phyloP scores from a whole-genome alignment of 2,113 vertebrate species.

The Lagopus leucura region DNA sequence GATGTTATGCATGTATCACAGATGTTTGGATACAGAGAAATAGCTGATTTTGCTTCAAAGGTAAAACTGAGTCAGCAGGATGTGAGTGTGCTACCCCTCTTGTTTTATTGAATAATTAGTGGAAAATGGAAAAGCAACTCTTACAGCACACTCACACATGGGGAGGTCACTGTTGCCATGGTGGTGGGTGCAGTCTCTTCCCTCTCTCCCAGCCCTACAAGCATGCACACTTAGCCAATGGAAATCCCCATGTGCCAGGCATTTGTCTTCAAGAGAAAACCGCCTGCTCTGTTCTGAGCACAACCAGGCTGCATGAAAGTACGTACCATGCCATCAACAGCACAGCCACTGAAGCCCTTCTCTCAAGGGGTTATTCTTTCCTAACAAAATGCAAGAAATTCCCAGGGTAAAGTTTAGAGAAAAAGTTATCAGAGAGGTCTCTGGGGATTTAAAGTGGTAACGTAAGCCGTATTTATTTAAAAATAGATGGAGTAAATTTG shows the following conservation, averaged over 20 bases:
- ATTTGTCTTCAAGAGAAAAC: not conserved
- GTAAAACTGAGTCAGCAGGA: not conserved
- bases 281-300: not conserved
- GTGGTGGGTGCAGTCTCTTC: not conserved
- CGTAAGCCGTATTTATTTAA: slow-evolving; percentile 17
- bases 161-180: accelerated
- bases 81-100: not conserved
- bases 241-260: not conserved
- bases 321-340: not conserved
- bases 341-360: not conserved
- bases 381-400: not conserved
- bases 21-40: not conserved
- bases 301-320: accelerated
- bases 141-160: not conserved
- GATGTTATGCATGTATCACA: not conserved
- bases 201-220: not conserved
- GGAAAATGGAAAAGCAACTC: not conserved
- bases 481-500: not conserved
- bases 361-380: not conserved
- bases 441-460: not conserved
- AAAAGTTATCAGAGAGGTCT: not conserved
- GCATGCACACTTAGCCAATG: not conserved
- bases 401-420: not conserved
- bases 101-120: not conserved
- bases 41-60: not conserved